Base-by-base conservation (phyloP, 1,140 invertebrate genomes). In the Homarus americanus region DNA sequence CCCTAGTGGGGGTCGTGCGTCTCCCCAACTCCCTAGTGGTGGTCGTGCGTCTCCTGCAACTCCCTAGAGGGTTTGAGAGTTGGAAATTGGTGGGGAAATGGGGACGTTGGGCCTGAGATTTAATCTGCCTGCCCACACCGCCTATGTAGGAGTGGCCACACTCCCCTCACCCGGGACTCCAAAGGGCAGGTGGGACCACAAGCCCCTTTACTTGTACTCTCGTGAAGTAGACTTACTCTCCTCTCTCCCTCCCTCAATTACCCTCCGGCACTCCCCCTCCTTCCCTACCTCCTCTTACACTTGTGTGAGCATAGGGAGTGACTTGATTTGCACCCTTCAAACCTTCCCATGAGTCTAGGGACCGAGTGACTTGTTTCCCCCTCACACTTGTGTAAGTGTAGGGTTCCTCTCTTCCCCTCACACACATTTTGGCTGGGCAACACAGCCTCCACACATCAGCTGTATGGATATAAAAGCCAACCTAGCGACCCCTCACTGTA, bases 1-100 rank as follows among this genome's bases (percentile, higher is more conserved):
- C n/a, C n/a, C n/a, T n/a, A n/a, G n/a, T n/a, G n/a, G n/a, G n/a
- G n/a, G n/a, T n/a, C n/a, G n/a, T n/a, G n/a, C n/a, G n/a, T n/a
- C n/a, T n/a, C n/a, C n/a, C n/a, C n/a, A n/a, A n/a, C n/a, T n/a
- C n/a, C n/a, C n/a, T n/a, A 38, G 28, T 15, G 69, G n/a, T 10
- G 75, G 38, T 4, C 38, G 20, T 44, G 38, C 9, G 20, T 58
- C 53, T 17, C 20, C 24, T 49, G 24, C 12, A 38, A 49, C 36
- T 20, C 76, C 15, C 40, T 32, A 12, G 76, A 28, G 63, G n/a
- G n/a, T 32, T 28, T 32, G 63, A 69, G 63, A 69, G 63, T 69
- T 69, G 63, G 63, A 69, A 69, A 69, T 69, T 69, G 63, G 58
- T 63, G 58, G 58, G 58, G 58, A 63, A 63, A 63, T 63, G 58